phyloP scores from a whole-genome alignment of 2,797 vertebrate species.

The Urophycis tenuis region DNA sequence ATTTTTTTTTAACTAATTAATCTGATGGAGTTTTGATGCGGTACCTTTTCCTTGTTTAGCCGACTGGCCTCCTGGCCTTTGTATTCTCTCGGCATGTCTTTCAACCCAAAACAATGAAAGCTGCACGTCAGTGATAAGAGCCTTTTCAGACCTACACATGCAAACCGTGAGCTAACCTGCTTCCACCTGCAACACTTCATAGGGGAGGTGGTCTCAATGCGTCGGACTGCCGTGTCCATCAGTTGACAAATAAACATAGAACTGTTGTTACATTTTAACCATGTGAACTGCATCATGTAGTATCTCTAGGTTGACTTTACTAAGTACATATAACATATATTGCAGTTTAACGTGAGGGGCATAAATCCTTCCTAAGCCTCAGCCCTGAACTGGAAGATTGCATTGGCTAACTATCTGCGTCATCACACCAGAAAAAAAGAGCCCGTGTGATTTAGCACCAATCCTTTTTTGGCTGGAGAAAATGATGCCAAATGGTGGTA shows the following conservation, averaged over 20 bases:
- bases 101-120: conserved; percentile 2
- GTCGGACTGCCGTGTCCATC: neutral
- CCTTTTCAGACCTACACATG: conserved; percentile 12
- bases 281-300: neutral
- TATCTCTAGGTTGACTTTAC: neutral
- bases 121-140: neutral
- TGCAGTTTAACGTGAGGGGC: conserved; percentile 24
- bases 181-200: conserved; percentile 26
- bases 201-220: neutral
- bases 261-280: neutral
- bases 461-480: neutral
- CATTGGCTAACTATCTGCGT: conserved; percentile 25
- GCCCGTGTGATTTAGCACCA: neutral
- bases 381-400: conserved; percentile 38
- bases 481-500: neutral
- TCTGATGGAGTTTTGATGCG: conserved; percentile 58
- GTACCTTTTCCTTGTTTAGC: conserved; percentile 27
- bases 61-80: conserved; percentile 20
- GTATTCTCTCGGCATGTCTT: conserved; percentile 8
- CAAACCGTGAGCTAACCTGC: neutral
- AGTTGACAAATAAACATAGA: neutral
- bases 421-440: neutral
- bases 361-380: conserved; percentile 34
- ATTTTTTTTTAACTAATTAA: conserved; percentile 36
- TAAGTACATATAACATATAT: neutral